phyloP scores from a whole-genome alignment of 2,797 vertebrate genomes.

The Mallotus villosus region DNA sequence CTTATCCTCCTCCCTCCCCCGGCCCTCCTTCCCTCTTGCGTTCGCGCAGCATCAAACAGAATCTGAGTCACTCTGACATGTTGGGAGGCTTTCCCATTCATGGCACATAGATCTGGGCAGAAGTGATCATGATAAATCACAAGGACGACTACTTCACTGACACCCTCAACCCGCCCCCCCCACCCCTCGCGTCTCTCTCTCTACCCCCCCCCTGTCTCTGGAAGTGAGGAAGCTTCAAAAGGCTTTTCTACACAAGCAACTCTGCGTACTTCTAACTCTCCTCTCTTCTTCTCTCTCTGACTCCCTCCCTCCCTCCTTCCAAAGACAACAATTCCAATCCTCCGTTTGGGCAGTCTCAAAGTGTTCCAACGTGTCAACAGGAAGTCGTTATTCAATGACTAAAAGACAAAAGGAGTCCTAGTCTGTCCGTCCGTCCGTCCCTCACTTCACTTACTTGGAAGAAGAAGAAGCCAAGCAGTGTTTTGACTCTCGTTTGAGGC shows the following conservation, averaged over 20 bases:
- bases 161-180: no score
- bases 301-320: conserved; percentile 21
- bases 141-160: conserved; percentile 2
- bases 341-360: neutral
- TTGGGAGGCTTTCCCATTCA: conserved; percentile 45
- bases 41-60: neutral
- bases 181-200: no score
- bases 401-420: neutral
- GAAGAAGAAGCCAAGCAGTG: neutral
- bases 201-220: no score
- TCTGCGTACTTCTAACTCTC: no score
- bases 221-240: no score
- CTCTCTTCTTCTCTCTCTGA: neutral
- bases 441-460: neutral
- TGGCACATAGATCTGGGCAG: conserved; percentile 25
- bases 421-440: neutral
- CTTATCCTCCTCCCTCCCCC: neutral
- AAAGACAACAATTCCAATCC: neutral
- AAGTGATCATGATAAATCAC: conserved; percentile 55
- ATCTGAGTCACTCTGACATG: conserved; percentile 10
- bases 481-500: neutral
- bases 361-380: conserved; percentile 11
- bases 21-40: conserved; percentile 1
- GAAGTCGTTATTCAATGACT: conserved; percentile 11
- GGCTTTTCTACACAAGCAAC: no score